phyloP scores from a whole-genome alignment of 2,888 invertebrate genomes.

The Homarus gammarus region DNA sequence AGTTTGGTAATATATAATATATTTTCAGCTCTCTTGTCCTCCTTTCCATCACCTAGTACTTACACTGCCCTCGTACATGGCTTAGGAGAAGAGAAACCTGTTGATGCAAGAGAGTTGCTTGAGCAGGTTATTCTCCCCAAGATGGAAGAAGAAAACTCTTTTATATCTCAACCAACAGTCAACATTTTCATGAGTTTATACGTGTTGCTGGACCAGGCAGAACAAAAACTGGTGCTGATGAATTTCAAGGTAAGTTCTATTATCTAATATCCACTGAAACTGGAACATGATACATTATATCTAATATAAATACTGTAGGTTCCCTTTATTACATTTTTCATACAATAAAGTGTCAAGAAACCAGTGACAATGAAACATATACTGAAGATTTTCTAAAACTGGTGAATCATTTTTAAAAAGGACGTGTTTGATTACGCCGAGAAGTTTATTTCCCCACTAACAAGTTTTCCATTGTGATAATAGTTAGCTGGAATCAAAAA shows the following conservation, averaged over 20 bases:
- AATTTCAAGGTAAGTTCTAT: conserved; percentile 34
- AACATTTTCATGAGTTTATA: conserved; percentile 37
- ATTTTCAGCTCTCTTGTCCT: conserved; percentile 15
- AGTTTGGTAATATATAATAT: background rate
- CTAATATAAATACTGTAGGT: no score
- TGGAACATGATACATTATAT: no score
- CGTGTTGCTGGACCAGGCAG: conserved; percentile 8
- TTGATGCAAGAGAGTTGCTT: conserved; percentile 14
- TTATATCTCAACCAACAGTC: conserved; percentile 2
- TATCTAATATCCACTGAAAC: no score
- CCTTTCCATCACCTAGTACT: background rate
- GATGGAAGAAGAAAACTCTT: conserved; percentile 14
- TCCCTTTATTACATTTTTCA: no score
- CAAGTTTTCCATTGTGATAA: no score
- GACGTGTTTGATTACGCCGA: no score
- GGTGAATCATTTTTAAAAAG: no score
- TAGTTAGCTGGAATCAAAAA: no score
- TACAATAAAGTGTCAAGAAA: no score
- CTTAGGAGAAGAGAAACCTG: background rate
- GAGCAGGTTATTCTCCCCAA: conserved; percentile 33
- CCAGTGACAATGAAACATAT: no score
- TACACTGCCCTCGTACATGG: conserved; percentile 8
- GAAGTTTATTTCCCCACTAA: no score
- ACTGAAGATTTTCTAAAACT: no score
- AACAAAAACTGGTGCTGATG: conserved; percentile 8